Conservation (phyloP, 64 coral and sea anemone genomes). For the Stichodactyla mertensii region DNA sequence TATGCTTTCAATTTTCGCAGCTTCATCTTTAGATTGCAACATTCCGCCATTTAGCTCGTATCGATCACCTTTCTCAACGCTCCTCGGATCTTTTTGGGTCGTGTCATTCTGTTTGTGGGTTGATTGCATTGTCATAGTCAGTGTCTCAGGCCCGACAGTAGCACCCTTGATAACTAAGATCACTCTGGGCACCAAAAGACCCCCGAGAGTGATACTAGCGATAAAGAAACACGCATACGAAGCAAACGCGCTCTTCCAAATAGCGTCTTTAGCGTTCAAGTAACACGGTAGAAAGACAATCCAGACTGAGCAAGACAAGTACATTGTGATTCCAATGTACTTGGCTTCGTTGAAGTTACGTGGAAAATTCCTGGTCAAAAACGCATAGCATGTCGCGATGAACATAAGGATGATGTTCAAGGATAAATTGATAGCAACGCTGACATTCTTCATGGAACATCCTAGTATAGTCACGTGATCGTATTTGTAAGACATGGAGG, state of each 20-base stretch:
- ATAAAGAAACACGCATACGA: constrained; percentile 60
- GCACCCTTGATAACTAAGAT: constrained; percentile 52
- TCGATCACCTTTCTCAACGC: neutral
- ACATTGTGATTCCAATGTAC: constrained; percentile 95
- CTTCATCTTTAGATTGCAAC: neutral
- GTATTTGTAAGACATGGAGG: constrained; percentile 38
- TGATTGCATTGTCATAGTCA: constrained; percentile 33
- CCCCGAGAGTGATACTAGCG: constrained; percentile 73
- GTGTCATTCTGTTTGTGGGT: neutral
- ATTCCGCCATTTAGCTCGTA: neutral
- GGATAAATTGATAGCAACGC: constrained; percentile 77
- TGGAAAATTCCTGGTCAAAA: constrained; percentile 88
- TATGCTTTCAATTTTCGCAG: neutral
- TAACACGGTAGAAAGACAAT: constrained; percentile 87
- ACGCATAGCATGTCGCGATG: constrained; percentile 72
- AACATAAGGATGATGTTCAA: constrained; percentile 78
- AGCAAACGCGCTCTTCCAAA: constrained; percentile 49
- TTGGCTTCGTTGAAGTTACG: constrained; percentile 99
- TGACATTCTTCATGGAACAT: constrained; percentile 51
- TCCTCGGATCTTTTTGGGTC: neutral
- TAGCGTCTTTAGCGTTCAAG: constrained; percentile 57
- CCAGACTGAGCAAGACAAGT: constrained; percentile 93
- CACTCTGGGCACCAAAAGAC: constrained; percentile 71
- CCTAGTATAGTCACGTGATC: constrained; percentile 48
- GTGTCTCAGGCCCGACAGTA: constrained; percentile 39